phyloP scores from a whole-genome alignment of 2,888 invertebrate species.

The Sarcophaga carnaria region DNA sequence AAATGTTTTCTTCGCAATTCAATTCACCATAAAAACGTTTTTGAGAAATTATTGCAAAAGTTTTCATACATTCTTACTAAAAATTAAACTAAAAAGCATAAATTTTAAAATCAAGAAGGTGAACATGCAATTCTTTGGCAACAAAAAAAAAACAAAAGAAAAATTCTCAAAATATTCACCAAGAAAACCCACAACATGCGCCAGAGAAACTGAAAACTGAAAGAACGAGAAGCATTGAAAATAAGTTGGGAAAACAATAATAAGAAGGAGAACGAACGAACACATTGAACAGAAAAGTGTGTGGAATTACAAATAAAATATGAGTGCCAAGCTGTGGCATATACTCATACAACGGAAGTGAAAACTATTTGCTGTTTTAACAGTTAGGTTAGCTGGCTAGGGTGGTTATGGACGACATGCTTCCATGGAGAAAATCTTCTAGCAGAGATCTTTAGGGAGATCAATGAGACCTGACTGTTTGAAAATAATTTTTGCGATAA shows the following conservation, averaged over 20 bases:
- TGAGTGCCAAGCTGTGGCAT: neutral
- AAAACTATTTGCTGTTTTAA: slow-evolving; percentile 25
- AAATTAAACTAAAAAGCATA: slow-evolving; percentile 78
- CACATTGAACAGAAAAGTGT: slow-evolving; percentile 19
- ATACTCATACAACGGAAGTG: slow-evolving; percentile 38
- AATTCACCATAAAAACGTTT: slow-evolving; percentile 80
- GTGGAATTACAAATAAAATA: slow-evolving; percentile 25
- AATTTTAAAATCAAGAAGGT: slow-evolving; percentile 74
- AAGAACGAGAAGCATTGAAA: slow-evolving; percentile 39
- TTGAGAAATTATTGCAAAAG: slow-evolving; percentile 80
- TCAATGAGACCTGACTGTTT: neutral
- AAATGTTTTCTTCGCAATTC: slow-evolving; percentile 80
- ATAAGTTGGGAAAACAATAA: slow-evolving; percentile 34
- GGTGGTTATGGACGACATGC: slow-evolving; percentile 35
- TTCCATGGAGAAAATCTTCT: neutral
- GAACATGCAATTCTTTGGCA: slow-evolving; percentile 54
- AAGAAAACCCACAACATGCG: slow-evolving; percentile 25
- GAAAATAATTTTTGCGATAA: slow-evolving; percentile 28
- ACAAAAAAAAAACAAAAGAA: too few species aligned
- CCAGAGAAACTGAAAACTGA: neutral
- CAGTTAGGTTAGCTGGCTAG: neutral
- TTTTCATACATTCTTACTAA: slow-evolving; percentile 73
- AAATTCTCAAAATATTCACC: slow-evolving; percentile 26
- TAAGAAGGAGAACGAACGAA: slow-evolving; percentile 51
- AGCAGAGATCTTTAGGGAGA: neutral